phyloP scores from a whole-genome alignment of 2,888 invertebrate species.

The Conomelus anceps region DNA sequence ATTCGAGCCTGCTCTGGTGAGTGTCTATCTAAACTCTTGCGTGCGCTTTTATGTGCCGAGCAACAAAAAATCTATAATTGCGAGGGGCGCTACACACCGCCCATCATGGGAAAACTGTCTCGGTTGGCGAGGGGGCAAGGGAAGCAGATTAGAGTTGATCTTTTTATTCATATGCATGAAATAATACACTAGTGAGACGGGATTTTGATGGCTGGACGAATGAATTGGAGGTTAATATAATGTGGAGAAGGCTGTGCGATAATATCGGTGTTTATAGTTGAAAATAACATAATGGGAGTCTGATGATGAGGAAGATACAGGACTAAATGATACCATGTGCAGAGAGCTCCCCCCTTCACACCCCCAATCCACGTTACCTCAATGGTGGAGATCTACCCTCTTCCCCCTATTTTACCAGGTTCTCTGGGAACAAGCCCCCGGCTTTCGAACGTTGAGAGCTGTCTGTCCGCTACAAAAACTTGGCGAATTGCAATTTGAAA shows the following conservation, averaged over 20 bases:
- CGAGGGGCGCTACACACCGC: no score
- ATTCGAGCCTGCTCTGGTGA: neutral
- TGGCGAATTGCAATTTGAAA: neutral
- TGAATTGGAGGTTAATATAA: neutral
- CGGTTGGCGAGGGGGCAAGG: neutral
- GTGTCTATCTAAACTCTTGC: no score
- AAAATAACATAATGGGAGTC: neutral
- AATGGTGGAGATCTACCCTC: neutral
- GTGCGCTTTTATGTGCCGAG: neutral
- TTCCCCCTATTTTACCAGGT: neutral
- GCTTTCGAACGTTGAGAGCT: neutral
- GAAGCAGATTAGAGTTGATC: neutral
- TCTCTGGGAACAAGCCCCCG: neutral
- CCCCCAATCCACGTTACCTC: neutral
- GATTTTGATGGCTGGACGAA: neutral
- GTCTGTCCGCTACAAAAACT: neutral
- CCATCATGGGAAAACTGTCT: neutral
- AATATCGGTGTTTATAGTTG: neutral
- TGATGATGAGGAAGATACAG: neutral
- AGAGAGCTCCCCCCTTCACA: neutral
- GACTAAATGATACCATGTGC: neutral
- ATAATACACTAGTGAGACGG: neutral
- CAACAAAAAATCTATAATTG: neutral
- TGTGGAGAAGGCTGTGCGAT: neutral
- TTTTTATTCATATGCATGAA: neutral